phyloP scores from a whole-genome alignment of 2,113 vertebrate species.

The Jacana jacana region DNA sequence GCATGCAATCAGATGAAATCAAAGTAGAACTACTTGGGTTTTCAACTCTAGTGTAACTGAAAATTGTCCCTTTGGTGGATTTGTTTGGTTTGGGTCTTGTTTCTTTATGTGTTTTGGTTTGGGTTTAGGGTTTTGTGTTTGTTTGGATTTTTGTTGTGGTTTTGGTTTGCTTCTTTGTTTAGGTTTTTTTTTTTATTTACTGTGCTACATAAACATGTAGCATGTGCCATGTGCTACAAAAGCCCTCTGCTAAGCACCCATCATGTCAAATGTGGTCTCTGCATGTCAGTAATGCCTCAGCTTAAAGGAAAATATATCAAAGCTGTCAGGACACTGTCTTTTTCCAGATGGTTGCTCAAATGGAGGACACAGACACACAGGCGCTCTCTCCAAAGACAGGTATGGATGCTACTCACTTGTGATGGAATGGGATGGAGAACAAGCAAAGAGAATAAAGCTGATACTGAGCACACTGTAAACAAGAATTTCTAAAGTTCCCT shows the following conservation, averaged over 20 bases:
- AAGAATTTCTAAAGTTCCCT: neutral
- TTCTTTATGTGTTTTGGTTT: neutral
- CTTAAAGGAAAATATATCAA: neutral
- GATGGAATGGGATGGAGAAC: neutral
- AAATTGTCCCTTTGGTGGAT: neutral
- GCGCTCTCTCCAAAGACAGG: neutral
- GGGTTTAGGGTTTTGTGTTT: neutral
- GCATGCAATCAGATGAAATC: neutral
- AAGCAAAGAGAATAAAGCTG: neutral
- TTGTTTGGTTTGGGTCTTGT: neutral
- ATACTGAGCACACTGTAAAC: neutral
- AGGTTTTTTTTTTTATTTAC: neutral
- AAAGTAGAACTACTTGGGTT: neutral
- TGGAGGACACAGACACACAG: neutral
- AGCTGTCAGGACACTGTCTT: neutral
- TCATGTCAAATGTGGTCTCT: neutral
- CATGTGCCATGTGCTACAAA: no score
- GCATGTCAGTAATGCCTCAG: neutral
- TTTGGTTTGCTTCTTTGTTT: neutral
- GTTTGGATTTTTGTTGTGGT: neutral
- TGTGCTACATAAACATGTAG: no score
- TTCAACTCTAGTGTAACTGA: neutral
- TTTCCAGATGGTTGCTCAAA: conserved; percentile 31
- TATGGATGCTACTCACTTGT: neutral
- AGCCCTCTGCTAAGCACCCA: neutral